A percentile compares a stretch with the other conserved stretches of the same genome.
These are phyloP conservation scores for Arge pagana DNA, from an alignment of 2,888 invertebrate genomes.

Conservation along the genomic window DNA sequence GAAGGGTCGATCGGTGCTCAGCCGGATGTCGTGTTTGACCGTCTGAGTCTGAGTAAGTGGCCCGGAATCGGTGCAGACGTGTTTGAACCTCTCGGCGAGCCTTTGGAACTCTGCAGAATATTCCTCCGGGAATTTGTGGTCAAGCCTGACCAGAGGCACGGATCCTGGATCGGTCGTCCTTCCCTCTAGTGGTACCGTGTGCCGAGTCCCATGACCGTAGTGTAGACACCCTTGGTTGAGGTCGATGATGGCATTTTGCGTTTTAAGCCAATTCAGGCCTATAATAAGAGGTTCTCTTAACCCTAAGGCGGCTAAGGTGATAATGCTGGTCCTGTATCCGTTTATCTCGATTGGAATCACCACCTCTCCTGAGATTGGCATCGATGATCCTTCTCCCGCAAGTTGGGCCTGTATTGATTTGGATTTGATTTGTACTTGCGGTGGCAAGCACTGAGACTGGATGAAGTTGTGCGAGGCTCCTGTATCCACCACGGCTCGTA, in stretches of 20 bases:
- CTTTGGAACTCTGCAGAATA: background rate
- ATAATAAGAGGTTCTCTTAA: background rate
- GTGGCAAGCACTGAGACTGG: no score
- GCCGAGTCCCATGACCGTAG: no score
- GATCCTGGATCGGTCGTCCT: no score
- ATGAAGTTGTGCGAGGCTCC: no score
- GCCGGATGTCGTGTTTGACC: slow-evolving; percentile 13
- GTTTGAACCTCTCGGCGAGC: no score
- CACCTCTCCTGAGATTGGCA: background rate
- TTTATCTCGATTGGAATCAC: background rate
- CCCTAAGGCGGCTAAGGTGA: background rate
- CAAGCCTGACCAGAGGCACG: no score
- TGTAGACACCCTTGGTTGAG: no score
- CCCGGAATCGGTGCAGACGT: no score
- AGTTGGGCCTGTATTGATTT: background rate
- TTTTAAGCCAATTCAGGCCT: background rate
- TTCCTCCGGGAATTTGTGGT: background rate
- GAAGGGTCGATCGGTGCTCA: slow-evolving; percentile 13
- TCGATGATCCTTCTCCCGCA: background rate
- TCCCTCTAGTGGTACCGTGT: no score
- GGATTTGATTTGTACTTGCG: no score
- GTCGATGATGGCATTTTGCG: background rate
- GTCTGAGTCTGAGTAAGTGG: slow-evolving; percentile 7
- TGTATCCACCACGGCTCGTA: no score
- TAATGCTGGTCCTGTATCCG: background rate